Conservation (phyloP, 2,797 vertebrate species). For the Crax fasciolata region DNA sequence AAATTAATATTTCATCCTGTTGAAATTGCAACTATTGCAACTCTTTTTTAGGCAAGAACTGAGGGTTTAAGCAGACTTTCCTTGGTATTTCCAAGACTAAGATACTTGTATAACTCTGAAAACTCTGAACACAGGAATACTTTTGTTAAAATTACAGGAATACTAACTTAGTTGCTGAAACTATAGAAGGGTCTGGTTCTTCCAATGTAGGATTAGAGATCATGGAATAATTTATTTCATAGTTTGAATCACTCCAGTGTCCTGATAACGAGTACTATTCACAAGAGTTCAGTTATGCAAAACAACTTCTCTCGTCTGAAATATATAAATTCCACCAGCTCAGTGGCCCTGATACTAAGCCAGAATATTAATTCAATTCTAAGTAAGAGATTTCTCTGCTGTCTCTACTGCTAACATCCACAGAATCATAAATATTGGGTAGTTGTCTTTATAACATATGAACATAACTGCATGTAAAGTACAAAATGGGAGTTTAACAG, state of each 20-base stretch:
- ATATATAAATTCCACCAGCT: conserved; percentile 9
- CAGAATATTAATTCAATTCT: conserved; percentile 21
- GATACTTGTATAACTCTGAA: not conserved
- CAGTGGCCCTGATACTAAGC: not conserved
- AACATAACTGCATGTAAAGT: not conserved
- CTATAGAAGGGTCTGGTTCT: not conserved
- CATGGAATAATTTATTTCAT: conserved; percentile 32
- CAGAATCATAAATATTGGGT: conserved; percentile 1
- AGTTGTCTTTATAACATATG: not conserved
- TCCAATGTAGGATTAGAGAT: not conserved
- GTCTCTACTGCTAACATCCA: not conserved
- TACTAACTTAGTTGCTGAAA: not conserved
- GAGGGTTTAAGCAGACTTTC: not conserved
- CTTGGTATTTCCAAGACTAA: not conserved
- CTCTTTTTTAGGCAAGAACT: not conserved
- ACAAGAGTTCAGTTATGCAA: conserved; percentile 35
- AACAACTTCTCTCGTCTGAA: conserved; percentile 32
- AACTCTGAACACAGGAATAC: not conserved
- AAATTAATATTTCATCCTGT: not conserved
- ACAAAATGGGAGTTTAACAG: not conserved
- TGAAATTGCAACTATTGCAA: not conserved
- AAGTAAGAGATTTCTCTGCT: not conserved
- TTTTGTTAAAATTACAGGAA: not conserved
- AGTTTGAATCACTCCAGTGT: conserved; percentile 46
- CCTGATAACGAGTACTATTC: not conserved